Base-by-base conservation (phyloP, 2,113 vertebrate genomes). In the Syngnathus typhle region DNA sequence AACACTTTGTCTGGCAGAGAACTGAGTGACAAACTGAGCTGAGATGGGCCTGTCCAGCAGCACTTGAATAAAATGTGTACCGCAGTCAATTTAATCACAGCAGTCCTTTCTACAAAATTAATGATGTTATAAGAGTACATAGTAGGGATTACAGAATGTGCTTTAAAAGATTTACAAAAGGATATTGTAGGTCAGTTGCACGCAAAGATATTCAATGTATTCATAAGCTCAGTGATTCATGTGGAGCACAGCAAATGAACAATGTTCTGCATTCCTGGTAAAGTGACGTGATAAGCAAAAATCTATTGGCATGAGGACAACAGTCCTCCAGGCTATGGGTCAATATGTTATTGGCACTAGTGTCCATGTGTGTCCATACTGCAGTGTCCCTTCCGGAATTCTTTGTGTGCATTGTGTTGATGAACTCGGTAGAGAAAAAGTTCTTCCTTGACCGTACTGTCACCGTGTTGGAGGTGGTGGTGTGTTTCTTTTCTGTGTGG, bases 401-500 rank as follows among this genome's bases (percentile, higher is more conserved):
- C 43, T 63, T 15, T 62, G 39, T 44, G 38, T 43, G n/a, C 38
- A 16, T 44, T 11, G 9, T 60, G 19, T 60, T 41, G 37, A 41
- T 41, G 11, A 12, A 60, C 27, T 19, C 36, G 2, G 23, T 49
- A 9, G 4, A 47, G 23, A 47, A 46, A 12, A 23, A 27, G 36
- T 38, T 10, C 18, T 84, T 93, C 94, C 95, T 98, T 98, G 86
- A 98, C 93, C 1, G 15, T 0, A 5, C 43, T 13, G 6, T 84
- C 85, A 99, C 96, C 67, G 96, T 98, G 86, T 89, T 99, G 84
- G 96, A 99, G 85, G 95, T 96, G 63, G 96, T 99, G 81, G 95
- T 99, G 68, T 99, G 96, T 86, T 99, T 99, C 88, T 98, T 99
- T 88, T 99, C 96, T 0, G 94, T 99, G 58, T 99, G 96, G 96